phyloP scores from a whole-genome alignment of 2,797 vertebrate genomes.

The Falco cherrug region DNA sequence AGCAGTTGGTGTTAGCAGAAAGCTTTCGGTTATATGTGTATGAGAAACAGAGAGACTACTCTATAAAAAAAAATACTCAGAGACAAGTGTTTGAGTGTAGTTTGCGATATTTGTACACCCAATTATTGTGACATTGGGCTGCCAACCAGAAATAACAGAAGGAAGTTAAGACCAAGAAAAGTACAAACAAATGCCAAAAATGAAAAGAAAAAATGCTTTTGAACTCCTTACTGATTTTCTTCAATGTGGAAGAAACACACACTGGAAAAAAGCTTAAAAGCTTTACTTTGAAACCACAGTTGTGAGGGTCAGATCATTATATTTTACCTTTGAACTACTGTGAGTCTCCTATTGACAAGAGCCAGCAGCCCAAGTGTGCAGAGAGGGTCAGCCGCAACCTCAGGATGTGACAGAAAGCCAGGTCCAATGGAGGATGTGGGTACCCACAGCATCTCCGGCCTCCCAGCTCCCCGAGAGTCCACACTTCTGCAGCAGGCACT shows the following conservation, averaged over 20 bases:
- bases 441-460: neutral
- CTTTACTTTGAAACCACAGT: neutral
- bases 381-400: neutral
- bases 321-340: neutral
- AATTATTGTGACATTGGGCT: neutral
- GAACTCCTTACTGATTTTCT: neutral
- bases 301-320: neutral
- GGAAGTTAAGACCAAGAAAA: neutral
- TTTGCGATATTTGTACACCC: neutral
- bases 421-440: accelerated
- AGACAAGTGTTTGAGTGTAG: neutral
- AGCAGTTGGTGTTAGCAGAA: neutral
- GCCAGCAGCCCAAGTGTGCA: neutral
- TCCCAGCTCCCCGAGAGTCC: neutral
- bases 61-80: neutral
- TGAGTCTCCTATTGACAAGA: neutral
- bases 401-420: neutral
- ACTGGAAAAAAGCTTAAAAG: neutral
- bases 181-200: neutral
- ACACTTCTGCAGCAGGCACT: accelerated
- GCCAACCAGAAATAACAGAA: neutral
- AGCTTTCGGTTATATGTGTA: neutral
- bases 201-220: neutral
- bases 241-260: neutral
- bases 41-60: neutral